Evolutionary conservation across 2,113 vertebrate genomes (phyloP).

Genomic region (Eira barbara): DNA sequence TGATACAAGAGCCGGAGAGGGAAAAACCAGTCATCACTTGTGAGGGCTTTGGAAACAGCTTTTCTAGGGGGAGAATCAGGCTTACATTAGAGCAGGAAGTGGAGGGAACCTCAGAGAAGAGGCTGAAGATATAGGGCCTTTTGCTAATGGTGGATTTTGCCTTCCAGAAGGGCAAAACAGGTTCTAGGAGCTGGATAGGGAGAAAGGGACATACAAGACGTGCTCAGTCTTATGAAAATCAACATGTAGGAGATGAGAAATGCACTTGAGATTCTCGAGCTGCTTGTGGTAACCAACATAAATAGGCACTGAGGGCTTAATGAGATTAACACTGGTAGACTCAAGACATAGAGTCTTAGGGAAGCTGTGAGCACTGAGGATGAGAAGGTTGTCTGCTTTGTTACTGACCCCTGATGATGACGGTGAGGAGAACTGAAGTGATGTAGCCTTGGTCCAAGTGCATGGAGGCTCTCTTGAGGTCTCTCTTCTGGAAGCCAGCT

Average conservation of each 20-base stretch:
- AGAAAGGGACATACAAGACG: background rate
- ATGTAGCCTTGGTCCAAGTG: background rate
- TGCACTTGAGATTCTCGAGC: background rate
- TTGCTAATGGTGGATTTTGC: background rate
- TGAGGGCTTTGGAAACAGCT: background rate
- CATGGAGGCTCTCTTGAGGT: background rate
- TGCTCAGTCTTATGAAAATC: background rate
- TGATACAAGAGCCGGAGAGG: background rate
- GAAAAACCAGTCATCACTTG: background rate
- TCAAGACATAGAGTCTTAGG: background rate
- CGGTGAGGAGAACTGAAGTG: background rate
- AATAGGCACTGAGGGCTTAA: background rate
- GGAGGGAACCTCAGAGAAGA: background rate
- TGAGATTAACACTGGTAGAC: background rate
- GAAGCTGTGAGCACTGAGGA: background rate
- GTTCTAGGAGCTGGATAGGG: background rate
- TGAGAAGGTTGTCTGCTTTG: background rate
- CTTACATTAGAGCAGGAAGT: background rate
- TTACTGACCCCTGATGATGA: background rate
- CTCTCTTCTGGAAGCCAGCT: background rate
- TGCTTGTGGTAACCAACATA: background rate
- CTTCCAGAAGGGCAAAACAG: background rate
- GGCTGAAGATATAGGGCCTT: background rate
- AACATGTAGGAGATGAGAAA: background rate
- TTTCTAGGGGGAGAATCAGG: background rate